Percentiles rank a stretch among this genome's conserved stretches.
Conservation (phyloP, 23 tunicate genomes). For the Styela clava region DNA sequence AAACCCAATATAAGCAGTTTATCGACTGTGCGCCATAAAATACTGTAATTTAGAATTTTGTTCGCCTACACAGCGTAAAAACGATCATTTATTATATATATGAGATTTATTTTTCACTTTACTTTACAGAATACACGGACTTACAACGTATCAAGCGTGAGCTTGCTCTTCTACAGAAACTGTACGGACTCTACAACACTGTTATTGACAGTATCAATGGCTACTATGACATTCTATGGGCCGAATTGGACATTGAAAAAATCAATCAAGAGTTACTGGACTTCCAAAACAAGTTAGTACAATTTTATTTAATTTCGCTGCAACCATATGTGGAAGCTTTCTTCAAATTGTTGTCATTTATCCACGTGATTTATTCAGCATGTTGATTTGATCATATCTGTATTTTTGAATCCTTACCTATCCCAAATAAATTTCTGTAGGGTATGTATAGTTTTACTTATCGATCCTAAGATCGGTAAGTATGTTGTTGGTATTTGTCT, state of each 20-base stretch:
- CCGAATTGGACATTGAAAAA: slow-evolving; percentile 92
- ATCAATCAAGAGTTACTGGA: slow-evolving; percentile 90
- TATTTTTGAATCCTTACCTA: no score
- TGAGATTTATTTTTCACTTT: no score
- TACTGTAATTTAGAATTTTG: no score
- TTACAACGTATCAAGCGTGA: slow-evolving; percentile 94
- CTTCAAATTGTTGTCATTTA: no score
- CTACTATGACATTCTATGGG: slow-evolving; percentile 95
- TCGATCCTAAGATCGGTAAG: neutral
- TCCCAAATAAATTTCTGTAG: neutral
- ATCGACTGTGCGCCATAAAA: no score
- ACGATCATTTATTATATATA: no score
- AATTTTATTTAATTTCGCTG: neutral
- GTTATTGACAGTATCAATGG: slow-evolving; percentile 97
- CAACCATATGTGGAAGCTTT: neutral
- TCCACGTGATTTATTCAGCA: no score
- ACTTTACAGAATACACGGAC: slow-evolving; percentile 93
- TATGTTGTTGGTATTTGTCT: no score
- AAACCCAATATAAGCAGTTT: no score
- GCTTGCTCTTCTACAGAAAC: slow-evolving; percentile 76
- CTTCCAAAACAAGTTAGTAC: slow-evolving; percentile 84
- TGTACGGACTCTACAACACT: slow-evolving; percentile 93
- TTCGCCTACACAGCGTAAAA: no score
- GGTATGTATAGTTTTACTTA: neutral
- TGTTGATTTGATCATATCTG: no score